Conservation (phyloP, 2,797 vertebrate species). For the Eremophila alpestris region DNA sequence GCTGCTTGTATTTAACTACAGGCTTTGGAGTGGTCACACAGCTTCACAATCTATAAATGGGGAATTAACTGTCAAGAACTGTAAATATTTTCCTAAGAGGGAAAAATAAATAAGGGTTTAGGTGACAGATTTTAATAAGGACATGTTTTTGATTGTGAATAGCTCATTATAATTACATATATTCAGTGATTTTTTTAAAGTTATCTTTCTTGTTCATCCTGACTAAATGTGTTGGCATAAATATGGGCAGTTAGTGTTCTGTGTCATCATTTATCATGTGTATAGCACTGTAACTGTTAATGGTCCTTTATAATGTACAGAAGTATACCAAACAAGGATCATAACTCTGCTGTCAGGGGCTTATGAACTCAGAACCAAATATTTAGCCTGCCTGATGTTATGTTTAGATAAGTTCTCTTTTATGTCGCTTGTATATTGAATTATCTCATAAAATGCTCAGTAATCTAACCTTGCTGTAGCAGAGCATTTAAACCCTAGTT, state of each 20-base stretch:
- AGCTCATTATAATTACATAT: conserved; percentile 27
- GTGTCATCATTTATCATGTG: conserved; percentile 30
- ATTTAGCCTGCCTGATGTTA: not conserved
- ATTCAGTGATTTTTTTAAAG: not conserved
- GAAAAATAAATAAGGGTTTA: conserved; percentile 9
- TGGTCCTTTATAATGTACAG: not conserved
- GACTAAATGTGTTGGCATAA: conserved; percentile 24
- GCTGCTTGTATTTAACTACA: not conserved
- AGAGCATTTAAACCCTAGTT: not conserved
- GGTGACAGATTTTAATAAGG: conserved; percentile 43
- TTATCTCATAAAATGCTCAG: not conserved
- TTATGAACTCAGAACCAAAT: not conserved
- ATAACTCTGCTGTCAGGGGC: not conserved
- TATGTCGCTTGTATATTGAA: not conserved
- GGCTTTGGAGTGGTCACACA: conserved; percentile 5
- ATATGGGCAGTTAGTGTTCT: conserved; percentile 2
- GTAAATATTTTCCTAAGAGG: conserved; percentile 38
- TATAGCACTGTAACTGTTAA: conserved; percentile 13
- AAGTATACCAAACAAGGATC: not conserved
- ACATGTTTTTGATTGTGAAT: conserved; percentile 10
- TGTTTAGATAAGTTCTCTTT: not conserved
- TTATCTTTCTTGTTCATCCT: not conserved
- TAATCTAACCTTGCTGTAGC: not conserved
- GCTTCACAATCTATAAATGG: not conserved
- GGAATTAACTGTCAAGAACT: conserved; percentile 32